These are phyloP conservation scores for Ommatoiulus sabulosus DNA, from an alignment of 2,888 invertebrate genomes.

Conservation along the genomic window DNA sequence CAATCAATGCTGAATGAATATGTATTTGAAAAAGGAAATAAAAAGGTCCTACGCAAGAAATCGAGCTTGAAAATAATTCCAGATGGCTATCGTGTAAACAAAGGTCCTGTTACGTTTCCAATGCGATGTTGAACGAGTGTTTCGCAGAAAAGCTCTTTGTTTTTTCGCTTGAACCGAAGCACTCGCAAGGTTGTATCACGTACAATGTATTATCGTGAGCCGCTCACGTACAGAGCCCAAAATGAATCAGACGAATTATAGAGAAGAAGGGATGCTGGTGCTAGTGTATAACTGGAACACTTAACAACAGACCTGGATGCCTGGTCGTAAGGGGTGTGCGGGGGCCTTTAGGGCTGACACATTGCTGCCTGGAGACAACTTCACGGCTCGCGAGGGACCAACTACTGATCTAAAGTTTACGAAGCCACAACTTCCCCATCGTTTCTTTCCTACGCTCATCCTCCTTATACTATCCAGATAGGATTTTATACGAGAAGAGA, in stretches of 20 bases:
- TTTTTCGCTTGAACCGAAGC: constrained; percentile 28
- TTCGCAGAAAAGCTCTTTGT: constrained; percentile 1
- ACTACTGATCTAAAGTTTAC: constrained; percentile 48
- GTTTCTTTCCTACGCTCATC: constrained; percentile 38
- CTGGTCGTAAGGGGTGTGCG: constrained; percentile 27
- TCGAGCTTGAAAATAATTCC: not conserved
- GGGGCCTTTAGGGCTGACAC: constrained; percentile 44
- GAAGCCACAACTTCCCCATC: constrained; percentile 47
- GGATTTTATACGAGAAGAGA: constrained; percentile 1
- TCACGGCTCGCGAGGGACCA: constrained; percentile 33
- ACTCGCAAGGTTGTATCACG: constrained; percentile 23
- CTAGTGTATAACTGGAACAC: constrained; percentile 26
- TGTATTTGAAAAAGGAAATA: not conserved
- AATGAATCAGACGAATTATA: constrained; percentile 48
- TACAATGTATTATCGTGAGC: constrained; percentile 45
- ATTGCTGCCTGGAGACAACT: constrained; percentile 48
- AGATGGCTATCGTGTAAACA: constrained; percentile 11
- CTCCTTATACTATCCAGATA: constrained; percentile 12
- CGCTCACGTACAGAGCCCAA: constrained; percentile 41
- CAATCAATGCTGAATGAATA: not conserved
- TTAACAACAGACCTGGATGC: constrained; percentile 41
- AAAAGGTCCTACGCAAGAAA: not conserved
- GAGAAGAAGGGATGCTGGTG: constrained; percentile 45
- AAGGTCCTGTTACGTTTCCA: not conserved
- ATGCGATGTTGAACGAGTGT: not conserved